Base-by-base conservation (phyloP, 2,113 vertebrate genomes). In the Scytalopus superciliaris region DNA sequence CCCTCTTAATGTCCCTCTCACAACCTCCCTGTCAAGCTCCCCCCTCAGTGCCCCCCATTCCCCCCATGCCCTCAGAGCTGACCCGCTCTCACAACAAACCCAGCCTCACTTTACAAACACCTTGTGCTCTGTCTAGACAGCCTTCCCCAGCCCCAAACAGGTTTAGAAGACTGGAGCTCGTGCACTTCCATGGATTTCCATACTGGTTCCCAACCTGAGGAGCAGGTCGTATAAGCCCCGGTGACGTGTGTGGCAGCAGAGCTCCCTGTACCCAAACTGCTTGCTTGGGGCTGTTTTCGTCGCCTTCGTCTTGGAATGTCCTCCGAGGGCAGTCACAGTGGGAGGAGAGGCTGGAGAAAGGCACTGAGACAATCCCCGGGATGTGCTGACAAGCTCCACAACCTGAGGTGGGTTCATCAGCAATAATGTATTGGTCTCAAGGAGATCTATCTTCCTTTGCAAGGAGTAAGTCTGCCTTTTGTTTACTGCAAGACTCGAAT, bases 191-290 rank as follows among this genome's bases (percentile, higher is more conserved):
- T 21, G 55, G 42, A 93, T 97, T 96, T 94, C 93, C 96, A 94
- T 97, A 96, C 95, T 72, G 91, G 94, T 94, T 97, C 91, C 68
- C 84, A 94, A 95, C 95, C 89, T 89, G 96, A 93, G 93, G 72
- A 96, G 93, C 95, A 95, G 95, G 96, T 97, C 59, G 0, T 94
- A 63, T 93, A 70, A 94, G 86, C 79, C 14, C 23, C 0, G 2
- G 62, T 66, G 88, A 66, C 1, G 17, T 89, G 4, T 59, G 62
- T 19, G 53, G 72, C 89, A 66, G 62, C 78, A 75, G 63, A 81
- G 68, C 73, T 62, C 56, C 56, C 49, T 4, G 7, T 84, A 77
- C 47, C 86, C 86, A 59, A 62, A 63, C 56, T 33, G 84, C 44
- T 92, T 90, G 93, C 94, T 49, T 15, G 28, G 69, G 91, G 95